These are phyloP conservation scores for Scolanthus callimorphus DNA, from an alignment of 92 coral and sea anemone genomes.

Conservation along the genomic window DNA sequence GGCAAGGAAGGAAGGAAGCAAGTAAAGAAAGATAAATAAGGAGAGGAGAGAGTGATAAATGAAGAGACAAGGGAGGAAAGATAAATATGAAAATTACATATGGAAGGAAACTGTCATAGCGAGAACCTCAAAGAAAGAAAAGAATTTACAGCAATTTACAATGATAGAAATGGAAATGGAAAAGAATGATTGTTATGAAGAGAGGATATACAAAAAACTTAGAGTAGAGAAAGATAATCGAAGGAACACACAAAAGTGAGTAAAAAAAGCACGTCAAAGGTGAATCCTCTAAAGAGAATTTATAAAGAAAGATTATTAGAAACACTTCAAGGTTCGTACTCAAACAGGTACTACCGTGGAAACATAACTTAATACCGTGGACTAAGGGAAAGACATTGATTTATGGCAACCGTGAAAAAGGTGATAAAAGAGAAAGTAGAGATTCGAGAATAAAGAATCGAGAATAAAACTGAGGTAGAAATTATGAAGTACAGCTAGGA, in stretches of 20 bases:
- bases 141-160: neutral
- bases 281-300: too few relatives aligned
- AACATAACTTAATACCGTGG: too few relatives aligned
- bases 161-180: neutral
- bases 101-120: neutral
- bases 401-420: neutral
- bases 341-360: too few relatives aligned
- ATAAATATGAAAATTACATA: neutral
- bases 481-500: neutral
- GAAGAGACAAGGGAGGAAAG: slow-evolving; percentile 5
- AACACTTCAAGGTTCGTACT: too few relatives aligned
- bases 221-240: too few relatives aligned
- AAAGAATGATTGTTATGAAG: too few relatives aligned
- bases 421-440: neutral
- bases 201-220: too few relatives aligned
- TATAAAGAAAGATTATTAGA: too few relatives aligned
- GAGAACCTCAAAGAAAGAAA: neutral
- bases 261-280: too few relatives aligned
- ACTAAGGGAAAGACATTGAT: too few relatives aligned
- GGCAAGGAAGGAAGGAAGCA: slow-evolving; percentile 6
- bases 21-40: neutral
- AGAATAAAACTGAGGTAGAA: neutral
- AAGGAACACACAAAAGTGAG: too few relatives aligned
- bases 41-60: neutral
- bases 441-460: neutral